Conservation (phyloP, 2,888 invertebrate species). For the Philopedon plagiatum region DNA sequence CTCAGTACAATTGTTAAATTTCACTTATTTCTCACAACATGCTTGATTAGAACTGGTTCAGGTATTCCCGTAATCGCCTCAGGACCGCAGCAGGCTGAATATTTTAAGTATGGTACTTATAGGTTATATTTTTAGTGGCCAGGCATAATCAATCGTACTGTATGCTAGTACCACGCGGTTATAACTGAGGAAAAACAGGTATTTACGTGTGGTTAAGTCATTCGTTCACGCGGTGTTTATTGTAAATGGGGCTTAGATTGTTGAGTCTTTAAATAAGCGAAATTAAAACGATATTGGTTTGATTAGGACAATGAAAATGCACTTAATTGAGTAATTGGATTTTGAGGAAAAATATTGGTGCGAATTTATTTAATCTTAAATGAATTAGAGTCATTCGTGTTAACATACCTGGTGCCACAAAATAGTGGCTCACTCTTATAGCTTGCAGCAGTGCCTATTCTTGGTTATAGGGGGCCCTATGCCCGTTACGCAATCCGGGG, state of each 20-base stretch:
- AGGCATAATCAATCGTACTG: slow-evolving; percentile 23
- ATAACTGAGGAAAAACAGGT: slow-evolving; percentile 39
- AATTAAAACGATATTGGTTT: background rate
- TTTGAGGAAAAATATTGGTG: no score
- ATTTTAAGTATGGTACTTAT: background rate
- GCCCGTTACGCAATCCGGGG: no score
- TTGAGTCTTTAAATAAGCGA: background rate
- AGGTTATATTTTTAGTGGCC: slow-evolving; percentile 10
- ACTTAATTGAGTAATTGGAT: no score
- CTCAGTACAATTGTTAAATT: background rate
- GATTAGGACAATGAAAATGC: background rate
- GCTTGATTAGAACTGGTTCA: background rate
- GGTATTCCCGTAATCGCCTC: background rate
- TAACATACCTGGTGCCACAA: no score
- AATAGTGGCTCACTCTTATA: no score
- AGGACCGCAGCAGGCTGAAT: background rate
- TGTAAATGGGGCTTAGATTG: slow-evolving; percentile 26
- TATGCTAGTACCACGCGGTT: slow-evolving; percentile 32
- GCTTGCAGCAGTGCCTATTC: no score
- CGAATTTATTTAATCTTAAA: no score
- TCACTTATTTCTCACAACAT: slow-evolving; percentile 8
- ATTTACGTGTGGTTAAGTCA: slow-evolving; percentile 25
- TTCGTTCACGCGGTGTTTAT: slow-evolving; percentile 6
- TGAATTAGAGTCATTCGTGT: no score
- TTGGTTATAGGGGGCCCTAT: no score